These are phyloP conservation scores for Epicauta chinensis DNA, from an alignment of 1,140 invertebrate genomes.

Conservation along the genomic window DNA sequence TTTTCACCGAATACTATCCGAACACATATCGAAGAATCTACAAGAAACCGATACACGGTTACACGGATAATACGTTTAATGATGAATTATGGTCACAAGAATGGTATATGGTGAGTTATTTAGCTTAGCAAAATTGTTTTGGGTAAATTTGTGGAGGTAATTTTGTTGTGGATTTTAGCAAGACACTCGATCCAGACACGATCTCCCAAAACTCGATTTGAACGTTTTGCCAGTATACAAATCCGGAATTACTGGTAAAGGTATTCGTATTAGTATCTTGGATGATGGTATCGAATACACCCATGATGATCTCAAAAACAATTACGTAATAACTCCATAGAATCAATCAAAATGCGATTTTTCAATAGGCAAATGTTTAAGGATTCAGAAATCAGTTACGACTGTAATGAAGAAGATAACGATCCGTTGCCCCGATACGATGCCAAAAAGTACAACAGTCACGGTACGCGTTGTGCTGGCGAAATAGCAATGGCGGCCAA, in stretches of 20 bases:
- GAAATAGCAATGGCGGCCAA: slow-evolving; percentile 79
- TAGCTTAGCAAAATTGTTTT: slow-evolving; percentile 1
- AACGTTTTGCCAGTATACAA: slow-evolving; percentile 74
- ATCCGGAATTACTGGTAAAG: slow-evolving; percentile 71
- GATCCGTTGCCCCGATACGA: slow-evolving; percentile 73
- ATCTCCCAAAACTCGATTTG: slow-evolving; percentile 62
- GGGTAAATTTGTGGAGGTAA: slow-evolving; percentile 3
- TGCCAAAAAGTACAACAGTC: slow-evolving; percentile 55
- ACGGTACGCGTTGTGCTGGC: slow-evolving; percentile 80
- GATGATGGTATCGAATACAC: slow-evolving; percentile 83
- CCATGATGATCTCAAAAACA: slow-evolving; percentile 69
- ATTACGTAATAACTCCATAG: slow-evolving; percentile 56
- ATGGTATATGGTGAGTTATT: slow-evolving; percentile 88
- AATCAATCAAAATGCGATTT: background rate
- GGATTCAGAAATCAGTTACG: slow-evolving; percentile 79
- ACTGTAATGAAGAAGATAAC: slow-evolving; percentile 69
- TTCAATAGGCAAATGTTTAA: slow-evolving; percentile 36
- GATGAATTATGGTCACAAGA: slow-evolving; percentile 82
- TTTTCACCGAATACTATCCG: slow-evolving; percentile 30
- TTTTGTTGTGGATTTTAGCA: slow-evolving; percentile 47
- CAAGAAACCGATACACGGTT: slow-evolving; percentile 7
- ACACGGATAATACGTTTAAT: slow-evolving; percentile 53
- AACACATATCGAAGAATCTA: background rate
- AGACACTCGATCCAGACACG: slow-evolving; percentile 53
- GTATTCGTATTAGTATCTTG: slow-evolving; percentile 72